Conservation (phyloP, 2,888 invertebrate species). For the Cephus sareptanus region DNA sequence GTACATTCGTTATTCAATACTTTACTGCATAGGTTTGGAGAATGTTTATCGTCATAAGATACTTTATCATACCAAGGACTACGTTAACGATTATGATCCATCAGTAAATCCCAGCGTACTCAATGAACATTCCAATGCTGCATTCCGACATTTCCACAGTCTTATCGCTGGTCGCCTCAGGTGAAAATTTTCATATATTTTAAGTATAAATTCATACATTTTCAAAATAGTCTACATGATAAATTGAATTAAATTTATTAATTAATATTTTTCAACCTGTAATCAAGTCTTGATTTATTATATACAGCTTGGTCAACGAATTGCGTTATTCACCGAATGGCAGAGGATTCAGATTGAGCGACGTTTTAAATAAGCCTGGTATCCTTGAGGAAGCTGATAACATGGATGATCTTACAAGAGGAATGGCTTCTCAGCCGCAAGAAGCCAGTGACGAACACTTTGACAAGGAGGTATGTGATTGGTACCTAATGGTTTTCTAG, state of each 20-base stretch:
- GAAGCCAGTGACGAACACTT: constrained; percentile 82
- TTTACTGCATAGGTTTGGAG: constrained; percentile 66
- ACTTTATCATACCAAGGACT: constrained; percentile 71
- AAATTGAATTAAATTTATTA: not conserved
- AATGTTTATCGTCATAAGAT: constrained; percentile 74
- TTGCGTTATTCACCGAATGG: constrained; percentile 65
- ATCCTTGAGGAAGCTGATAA: constrained; percentile 74
- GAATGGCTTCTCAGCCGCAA: constrained; percentile 81
- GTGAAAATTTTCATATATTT: constrained; percentile 66
- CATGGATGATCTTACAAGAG: constrained; percentile 80
- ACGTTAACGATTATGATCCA: constrained; percentile 76
- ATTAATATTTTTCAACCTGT: constrained; percentile 38
- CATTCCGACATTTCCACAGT: constrained; percentile 80
- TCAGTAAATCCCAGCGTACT: constrained; percentile 74
- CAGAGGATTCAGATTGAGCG: constrained; percentile 75
- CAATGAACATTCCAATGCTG: constrained; percentile 79
- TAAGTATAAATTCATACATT: not conserved
- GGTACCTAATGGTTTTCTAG: not conserved
- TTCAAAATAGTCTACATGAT: not conserved
- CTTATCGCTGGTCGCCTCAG: constrained; percentile 76
- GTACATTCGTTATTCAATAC: not conserved
- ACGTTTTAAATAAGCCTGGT: constrained; percentile 77
- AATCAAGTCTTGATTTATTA: constrained; percentile 20
- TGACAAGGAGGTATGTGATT: constrained; percentile 75
- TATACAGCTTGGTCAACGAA: constrained; percentile 71